Evolutionary conservation across 1,140 invertebrate species (phyloP).

Genomic region (Pseudomyrmex gracilis): DNA sequence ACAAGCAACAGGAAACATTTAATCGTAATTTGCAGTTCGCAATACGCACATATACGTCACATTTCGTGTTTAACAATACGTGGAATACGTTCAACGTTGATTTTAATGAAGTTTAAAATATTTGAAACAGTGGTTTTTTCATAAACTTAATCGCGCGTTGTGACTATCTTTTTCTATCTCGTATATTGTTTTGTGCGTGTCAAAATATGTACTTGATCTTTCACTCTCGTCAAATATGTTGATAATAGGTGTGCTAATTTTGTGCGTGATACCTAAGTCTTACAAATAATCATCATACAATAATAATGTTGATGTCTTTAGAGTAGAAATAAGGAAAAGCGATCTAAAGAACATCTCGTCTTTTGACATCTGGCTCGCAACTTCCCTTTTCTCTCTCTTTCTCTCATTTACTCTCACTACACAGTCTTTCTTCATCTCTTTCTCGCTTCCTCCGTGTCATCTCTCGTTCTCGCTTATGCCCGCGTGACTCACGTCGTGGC

Average conservation of each 20-base stretch:
- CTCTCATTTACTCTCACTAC: slow-evolving; percentile 32
- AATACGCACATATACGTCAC: background rate
- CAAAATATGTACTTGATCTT: background rate
- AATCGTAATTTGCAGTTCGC: slow-evolving; percentile 38
- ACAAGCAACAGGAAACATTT: slow-evolving; percentile 44
- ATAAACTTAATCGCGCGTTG: background rate
- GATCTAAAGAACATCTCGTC: slow-evolving; percentile 15
- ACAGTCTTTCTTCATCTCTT: slow-evolving; percentile 1
- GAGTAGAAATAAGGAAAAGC: background rate
- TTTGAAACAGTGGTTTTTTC: background rate
- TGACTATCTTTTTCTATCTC: background rate
- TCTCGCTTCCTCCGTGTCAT: slow-evolving; percentile 25
- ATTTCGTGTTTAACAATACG: slow-evolving; percentile 8
- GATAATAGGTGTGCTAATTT: too few relatives aligned
- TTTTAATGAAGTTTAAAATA: slow-evolving; percentile 7
- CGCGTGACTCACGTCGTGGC: slow-evolving; percentile 82
- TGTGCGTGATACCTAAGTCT: background rate
- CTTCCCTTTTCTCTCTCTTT: slow-evolving; percentile 33
- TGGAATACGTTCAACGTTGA: background rate
- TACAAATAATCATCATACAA: background rate
- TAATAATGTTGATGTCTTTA: slow-evolving; percentile 30
- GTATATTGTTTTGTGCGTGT: background rate
- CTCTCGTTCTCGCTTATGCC: slow-evolving; percentile 58
- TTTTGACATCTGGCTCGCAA: slow-evolving; percentile 46
- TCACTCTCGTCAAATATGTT: background rate